Conservation (phyloP, 2,888 invertebrate species). For the Heterodera filipjevi region DNA sequence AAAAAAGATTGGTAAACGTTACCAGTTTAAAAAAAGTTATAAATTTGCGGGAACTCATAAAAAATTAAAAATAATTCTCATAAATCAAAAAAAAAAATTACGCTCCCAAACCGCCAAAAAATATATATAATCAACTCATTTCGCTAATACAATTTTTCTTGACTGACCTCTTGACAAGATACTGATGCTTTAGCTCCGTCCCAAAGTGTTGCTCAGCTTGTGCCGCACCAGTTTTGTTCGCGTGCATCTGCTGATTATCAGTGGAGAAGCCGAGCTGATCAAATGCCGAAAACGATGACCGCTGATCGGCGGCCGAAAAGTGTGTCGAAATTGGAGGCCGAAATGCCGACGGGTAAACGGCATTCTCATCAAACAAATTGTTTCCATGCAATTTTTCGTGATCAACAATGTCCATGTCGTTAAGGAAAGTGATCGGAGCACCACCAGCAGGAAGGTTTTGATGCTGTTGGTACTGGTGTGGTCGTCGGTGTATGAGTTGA, state of each 20-base stretch:
- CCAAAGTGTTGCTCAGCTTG: background rate
- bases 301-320: background rate
- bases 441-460: background rate
- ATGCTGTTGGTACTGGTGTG: background rate
- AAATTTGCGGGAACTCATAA: no score
- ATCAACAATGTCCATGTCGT: background rate
- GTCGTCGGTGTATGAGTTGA: conserved; percentile 15
- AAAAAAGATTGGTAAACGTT: no score
- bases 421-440: background rate
- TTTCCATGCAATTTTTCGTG: background rate
- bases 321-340: background rate
- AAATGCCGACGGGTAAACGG: background rate
- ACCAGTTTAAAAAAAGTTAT: no score
- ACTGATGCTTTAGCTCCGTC: background rate
- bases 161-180: background rate
- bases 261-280: background rate
- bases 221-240: background rate
- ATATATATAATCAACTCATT: no score
- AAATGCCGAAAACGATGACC: background rate
- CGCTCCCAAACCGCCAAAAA: no score
- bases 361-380: background rate
- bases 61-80: no score
- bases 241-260: background rate
- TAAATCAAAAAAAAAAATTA: no score
- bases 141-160: no score